Evolutionary conservation across 2,113 vertebrate species (phyloP).

Genomic region (Orcinus orca): DNA sequence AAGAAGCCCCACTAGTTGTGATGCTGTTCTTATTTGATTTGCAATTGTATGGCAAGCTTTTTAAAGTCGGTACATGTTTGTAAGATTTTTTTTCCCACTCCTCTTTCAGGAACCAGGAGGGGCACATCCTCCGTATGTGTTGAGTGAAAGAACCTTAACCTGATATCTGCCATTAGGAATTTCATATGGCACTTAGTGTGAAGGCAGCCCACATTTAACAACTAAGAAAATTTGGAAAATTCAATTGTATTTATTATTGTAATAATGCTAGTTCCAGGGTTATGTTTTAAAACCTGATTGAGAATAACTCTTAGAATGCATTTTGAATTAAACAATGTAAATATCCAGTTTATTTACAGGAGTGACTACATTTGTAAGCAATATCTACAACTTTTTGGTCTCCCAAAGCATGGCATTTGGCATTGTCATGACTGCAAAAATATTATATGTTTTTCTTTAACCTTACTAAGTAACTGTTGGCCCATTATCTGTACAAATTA

Average conservation of each 20-base stretch:
- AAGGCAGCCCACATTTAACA: background rate
- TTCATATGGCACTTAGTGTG: background rate
- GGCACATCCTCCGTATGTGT: background rate
- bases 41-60: background rate
- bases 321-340: background rate
- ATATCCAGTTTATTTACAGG: background rate
- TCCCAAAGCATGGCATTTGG: background rate
- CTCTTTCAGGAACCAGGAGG: background rate
- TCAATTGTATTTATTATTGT: background rate
- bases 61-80: background rate
- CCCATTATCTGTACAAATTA: background rate
- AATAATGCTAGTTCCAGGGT: background rate
- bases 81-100: background rate
- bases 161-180: background rate
- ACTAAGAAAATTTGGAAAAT: background rate
- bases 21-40: background rate
- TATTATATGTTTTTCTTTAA: background rate
- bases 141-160: background rate
- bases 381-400: background rate
- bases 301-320: background rate
- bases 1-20: background rate
- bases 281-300: slow-evolving; percentile 31
- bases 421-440: background rate
- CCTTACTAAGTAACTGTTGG: background rate
- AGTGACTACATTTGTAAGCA: background rate